Percentiles rank a stretch among this genome's conserved stretches.
Conservation (phyloP, 37 sponge, comb jelly and placozoan genomes). For the Spongilla lacustris region DNA sequence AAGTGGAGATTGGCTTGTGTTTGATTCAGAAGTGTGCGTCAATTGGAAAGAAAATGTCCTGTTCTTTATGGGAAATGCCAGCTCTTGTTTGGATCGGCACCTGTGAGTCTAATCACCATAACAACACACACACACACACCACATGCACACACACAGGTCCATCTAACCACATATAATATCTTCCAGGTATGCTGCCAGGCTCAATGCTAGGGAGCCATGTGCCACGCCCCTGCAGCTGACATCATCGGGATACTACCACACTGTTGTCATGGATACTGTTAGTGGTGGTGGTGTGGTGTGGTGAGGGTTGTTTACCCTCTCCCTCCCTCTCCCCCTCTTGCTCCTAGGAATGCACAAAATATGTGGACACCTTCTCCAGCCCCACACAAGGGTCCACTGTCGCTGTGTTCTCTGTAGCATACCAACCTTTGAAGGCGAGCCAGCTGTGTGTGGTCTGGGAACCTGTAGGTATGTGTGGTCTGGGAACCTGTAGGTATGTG, state of each 20-base stretch:
- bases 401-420: too few relatives aligned
- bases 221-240: conserved; percentile 52
- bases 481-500: too few relatives aligned
- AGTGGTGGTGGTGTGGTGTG: neutral
- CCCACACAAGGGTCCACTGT: too few relatives aligned
- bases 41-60: conserved; percentile 47
- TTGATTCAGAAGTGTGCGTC: conserved; percentile 70
- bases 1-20: conserved; percentile 61
- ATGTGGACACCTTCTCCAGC: too few relatives aligned
- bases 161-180: neutral
- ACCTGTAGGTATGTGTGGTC: too few relatives aligned
- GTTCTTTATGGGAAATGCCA: conserved; percentile 66
- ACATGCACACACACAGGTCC: neutral
- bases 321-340: too few relatives aligned
- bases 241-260: conserved; percentile 51
- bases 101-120: conserved; percentile 47
- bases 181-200: conserved; percentile 37
- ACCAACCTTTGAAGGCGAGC: too few relatives aligned
- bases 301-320: too few relatives aligned
- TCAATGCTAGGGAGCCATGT: neutral
- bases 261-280: conserved; percentile 40
- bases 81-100: conserved; percentile 68
- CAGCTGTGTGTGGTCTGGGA: too few relatives aligned
- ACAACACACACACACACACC: neutral
- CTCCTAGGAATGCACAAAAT: too few relatives aligned